Evolutionary conservation across 1,140 invertebrate species (phyloP).

Genomic region (Olivierus martensii): DNA sequence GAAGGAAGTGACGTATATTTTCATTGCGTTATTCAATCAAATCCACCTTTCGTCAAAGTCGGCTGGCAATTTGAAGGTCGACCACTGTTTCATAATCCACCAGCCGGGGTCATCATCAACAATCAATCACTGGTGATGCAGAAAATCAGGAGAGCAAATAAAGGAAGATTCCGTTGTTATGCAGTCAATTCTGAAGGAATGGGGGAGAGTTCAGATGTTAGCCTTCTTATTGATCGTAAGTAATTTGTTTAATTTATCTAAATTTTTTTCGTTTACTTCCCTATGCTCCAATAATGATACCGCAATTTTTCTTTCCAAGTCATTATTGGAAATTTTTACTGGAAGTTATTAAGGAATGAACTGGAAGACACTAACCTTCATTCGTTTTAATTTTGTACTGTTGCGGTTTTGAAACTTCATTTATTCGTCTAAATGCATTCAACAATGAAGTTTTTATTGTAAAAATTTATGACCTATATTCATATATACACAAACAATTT

Average conservation of each 20-base stretch:
- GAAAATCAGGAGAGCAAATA: conserved; percentile 11
- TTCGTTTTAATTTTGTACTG: no score
- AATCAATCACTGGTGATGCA: conserved; percentile 12
- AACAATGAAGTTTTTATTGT: no score
- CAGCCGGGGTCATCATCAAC: conserved; percentile 3
- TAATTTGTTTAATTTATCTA: conserved; percentile 10
- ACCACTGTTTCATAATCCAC: conserved; percentile 5
- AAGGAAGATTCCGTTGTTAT: conserved; percentile 18
- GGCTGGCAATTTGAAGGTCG: conserved; percentile 61
- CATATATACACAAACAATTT: no score
- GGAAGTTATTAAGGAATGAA: no score
- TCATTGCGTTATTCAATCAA: conserved; percentile 73
- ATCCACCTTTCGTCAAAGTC: conserved; percentile 61
- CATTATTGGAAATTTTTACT: no score
- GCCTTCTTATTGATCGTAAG: conserved; percentile 17
- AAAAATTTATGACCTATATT: no score
- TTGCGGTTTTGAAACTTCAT: no score
- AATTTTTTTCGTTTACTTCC: no score
- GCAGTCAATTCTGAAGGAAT: conserved; percentile 20
- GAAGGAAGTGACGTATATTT: conserved; percentile 73
- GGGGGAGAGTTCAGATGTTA: conserved; percentile 15
- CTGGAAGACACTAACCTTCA: no score
- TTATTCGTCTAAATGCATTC: no score
- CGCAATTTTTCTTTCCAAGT: no score
- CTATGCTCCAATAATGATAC: no score